These are phyloP conservation scores for Phalacrocorax carbo DNA, from an alignment of 2,113 vertebrate genomes.

Conservation along the genomic window DNA sequence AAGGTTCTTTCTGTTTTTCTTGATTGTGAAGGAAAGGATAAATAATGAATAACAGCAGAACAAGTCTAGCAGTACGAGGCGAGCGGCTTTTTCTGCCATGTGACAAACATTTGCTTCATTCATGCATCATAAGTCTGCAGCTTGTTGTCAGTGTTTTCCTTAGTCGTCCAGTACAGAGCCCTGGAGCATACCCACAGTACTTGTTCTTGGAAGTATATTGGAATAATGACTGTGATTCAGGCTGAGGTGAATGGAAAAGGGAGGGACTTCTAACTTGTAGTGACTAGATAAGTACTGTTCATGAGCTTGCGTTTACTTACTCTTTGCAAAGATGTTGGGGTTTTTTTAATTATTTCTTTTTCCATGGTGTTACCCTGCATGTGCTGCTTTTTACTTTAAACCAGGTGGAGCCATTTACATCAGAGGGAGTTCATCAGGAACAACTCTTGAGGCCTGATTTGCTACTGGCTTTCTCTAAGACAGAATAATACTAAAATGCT, in stretches of 20 bases:
- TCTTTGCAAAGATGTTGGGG: background rate
- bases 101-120: conserved; percentile 7
- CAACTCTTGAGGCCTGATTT: background rate
- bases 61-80: background rate
- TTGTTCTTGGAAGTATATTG: background rate
- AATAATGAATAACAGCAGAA: conserved; percentile 6
- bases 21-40: background rate
- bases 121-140: background rate
- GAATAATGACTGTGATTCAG: background rate
- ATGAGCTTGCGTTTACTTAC: background rate
- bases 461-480: background rate
- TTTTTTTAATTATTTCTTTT: too few species aligned
- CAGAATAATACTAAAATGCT: background rate
- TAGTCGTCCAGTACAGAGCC: background rate
- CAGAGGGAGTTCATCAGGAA: background rate
- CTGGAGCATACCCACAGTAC: background rate
- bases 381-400: background rate
- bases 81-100: background rate
- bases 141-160: background rate
- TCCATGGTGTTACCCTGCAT: background rate
- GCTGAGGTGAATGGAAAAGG: background rate
- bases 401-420: background rate
- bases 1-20: background rate
- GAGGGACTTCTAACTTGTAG: background rate
- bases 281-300: background rate